phyloP scores from a whole-genome alignment of 2,888 invertebrate species.

The Idaea biselata region DNA sequence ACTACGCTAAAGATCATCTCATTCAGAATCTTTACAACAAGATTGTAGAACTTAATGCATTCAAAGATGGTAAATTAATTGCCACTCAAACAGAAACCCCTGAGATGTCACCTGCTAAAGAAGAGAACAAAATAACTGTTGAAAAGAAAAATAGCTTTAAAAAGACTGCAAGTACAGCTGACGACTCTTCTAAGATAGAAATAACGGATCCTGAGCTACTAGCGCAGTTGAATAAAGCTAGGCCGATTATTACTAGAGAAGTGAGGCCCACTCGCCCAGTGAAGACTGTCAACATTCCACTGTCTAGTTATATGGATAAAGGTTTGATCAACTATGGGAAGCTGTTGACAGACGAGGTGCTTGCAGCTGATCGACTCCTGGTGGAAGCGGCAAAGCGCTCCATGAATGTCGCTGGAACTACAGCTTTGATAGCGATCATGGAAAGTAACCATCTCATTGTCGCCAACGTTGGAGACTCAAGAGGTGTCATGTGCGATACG shows the following conservation, averaged over 20 bases:
- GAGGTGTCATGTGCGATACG: constrained; percentile 96
- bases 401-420: constrained; percentile 91
- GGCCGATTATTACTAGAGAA: constrained; percentile 81
- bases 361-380: constrained; percentile 90
- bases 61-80: constrained; percentile 80
- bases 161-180: constrained; percentile 82
- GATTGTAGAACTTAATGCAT: constrained; percentile 86
- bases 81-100: constrained; percentile 51
- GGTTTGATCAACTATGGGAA: constrained; percentile 90
- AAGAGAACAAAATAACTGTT: constrained; percentile 51
- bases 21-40: constrained; percentile 89
- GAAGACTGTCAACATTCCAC: constrained; percentile 71
- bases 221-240: constrained; percentile 83
- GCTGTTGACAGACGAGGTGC: constrained; percentile 91
- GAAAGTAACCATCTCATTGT: constrained; percentile 91
- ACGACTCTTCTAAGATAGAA: constrained; percentile 80
- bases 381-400: constrained; percentile 91
- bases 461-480: constrained; percentile 97
- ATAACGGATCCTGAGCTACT: constrained; percentile 85
- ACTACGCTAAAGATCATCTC: constrained; percentile 93
- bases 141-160: constrained; percentile 85
- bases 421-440: constrained; percentile 93
- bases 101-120: constrained; percentile 68
- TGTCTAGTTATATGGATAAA: constrained; percentile 85
- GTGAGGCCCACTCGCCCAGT: constrained; percentile 75